Evolutionary conservation across 2,888 invertebrate genomes (phyloP).

Genomic region (Amphipoea lucens): DNA sequence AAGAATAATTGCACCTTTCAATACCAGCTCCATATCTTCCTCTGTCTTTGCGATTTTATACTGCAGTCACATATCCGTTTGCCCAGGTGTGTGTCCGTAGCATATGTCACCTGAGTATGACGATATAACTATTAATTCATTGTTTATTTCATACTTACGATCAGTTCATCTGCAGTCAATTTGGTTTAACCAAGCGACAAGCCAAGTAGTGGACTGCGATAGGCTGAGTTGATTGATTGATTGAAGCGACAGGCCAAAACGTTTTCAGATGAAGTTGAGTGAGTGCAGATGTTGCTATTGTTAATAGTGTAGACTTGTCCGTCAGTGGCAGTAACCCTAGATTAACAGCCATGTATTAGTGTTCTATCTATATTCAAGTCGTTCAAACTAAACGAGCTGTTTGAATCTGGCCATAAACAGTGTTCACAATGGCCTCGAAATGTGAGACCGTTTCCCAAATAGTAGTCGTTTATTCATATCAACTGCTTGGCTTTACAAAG

Average conservation of each 20-base stretch:
- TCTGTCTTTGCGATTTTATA: background rate
- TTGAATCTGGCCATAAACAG: conserved; percentile 40
- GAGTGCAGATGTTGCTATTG: background rate
- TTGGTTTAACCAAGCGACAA: background rate
- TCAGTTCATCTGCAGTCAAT: background rate
- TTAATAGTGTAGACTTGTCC: background rate
- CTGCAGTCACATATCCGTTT: background rate
- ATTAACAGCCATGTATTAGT: conserved; percentile 21
- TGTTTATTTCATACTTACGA: conserved; percentile 14
- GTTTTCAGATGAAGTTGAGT: conserved; percentile 1
- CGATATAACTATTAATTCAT: background rate
- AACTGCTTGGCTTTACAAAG: conserved; percentile 16
- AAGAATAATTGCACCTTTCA: background rate
- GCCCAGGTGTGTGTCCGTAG: background rate
- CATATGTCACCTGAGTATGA: background rate
- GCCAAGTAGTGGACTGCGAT: no score
- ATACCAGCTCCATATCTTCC: background rate
- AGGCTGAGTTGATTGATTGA: no score
- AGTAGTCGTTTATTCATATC: conserved; percentile 48
- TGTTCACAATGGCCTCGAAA: conserved; percentile 43
- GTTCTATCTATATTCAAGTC: conserved; percentile 51
- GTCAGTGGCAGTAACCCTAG: conserved; percentile 22
- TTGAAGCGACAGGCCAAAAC: background rate
- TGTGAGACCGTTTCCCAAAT: conserved; percentile 43
- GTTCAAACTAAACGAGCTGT: conserved; percentile 43